These are phyloP conservation scores for Toxotes lorentzi DNA, from an alignment of 2,797 vertebrate genomes.

Conservation along the genomic window DNA sequence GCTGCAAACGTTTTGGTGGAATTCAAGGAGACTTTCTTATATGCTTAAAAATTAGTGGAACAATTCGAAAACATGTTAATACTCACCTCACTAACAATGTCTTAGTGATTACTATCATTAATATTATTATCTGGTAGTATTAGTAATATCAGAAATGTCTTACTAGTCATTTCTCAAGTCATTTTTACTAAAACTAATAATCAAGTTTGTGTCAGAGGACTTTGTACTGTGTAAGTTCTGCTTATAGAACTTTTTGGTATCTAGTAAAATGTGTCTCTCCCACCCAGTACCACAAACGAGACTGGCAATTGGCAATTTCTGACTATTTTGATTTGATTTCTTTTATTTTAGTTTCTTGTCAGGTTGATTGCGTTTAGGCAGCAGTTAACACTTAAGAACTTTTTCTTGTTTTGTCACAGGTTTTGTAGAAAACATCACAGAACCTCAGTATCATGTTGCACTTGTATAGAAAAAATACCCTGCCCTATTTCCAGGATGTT, in stretches of 20 bases:
- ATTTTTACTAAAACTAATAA: background rate
- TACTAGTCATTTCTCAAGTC: no score
- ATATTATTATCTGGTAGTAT: background rate
- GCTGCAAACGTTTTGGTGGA: background rate
- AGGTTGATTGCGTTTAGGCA: background rate
- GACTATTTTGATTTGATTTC: background rate
- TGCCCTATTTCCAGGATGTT: background rate
- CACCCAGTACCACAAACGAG: background rate
- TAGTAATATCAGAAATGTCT: background rate
- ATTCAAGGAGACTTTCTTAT: background rate
- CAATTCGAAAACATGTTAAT: background rate
- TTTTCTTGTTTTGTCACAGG: slow-evolving; percentile 1
- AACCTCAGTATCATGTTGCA: background rate
- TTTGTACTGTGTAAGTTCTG: background rate
- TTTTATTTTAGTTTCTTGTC: background rate
- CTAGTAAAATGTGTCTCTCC: background rate
- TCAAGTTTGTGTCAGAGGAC: background rate
- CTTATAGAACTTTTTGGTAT: background rate
- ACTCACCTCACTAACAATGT: background rate
- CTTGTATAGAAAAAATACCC: background rate
- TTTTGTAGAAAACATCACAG: slow-evolving; percentile 7
- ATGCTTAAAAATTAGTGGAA: background rate
- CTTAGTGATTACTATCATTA: background rate
- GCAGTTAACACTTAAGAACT: background rate
- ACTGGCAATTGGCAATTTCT: background rate